Percentiles rank a stretch among this genome's conserved stretches.
Evolutionary conservation across 2,113 vertebrate species (phyloP).

Genomic region (Oncorhynchus keta): DNA sequence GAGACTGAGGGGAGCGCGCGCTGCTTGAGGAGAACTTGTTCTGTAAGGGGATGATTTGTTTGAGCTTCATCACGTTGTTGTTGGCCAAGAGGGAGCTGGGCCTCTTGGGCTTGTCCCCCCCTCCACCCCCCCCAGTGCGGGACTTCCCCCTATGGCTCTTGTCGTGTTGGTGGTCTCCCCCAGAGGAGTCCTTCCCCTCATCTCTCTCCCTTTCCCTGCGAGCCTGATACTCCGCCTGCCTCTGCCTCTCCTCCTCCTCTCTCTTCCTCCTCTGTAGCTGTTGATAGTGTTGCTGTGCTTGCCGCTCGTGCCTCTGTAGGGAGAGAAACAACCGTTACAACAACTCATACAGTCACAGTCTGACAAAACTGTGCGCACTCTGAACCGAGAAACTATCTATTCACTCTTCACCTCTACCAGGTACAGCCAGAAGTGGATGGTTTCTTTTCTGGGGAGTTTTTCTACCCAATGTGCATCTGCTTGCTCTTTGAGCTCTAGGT

Average conservation of each 20-base stretch:
- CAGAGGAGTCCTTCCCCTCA: constrained; percentile 75
- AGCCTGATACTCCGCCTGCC: constrained; percentile 88
- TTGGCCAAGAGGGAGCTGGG: constrained; percentile 92
- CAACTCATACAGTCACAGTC: not conserved
- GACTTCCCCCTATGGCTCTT: constrained; percentile 81
- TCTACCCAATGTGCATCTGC: no score
- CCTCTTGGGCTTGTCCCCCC: constrained; percentile 87
- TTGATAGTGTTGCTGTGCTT: constrained; percentile 94
- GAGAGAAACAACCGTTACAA: not conserved
- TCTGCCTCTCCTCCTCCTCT: constrained; percentile 93
- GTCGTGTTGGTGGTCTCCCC: constrained; percentile 80
- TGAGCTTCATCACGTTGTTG: constrained; percentile 95
- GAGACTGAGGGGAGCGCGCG: constrained; percentile 84
- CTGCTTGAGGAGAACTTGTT: constrained; percentile 85
- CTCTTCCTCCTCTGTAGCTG: constrained; percentile 93
- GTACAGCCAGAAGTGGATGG: no score
- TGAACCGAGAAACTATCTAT: no score
- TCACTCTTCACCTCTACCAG: no score
- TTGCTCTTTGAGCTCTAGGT: no score
- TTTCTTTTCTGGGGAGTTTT: no score
- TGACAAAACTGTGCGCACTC: not conserved
- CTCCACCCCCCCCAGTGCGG: constrained; percentile 66
- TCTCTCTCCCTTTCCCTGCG: constrained; percentile 82
- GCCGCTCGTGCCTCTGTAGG: constrained; percentile 91
- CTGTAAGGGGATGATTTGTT: constrained; percentile 96